phyloP scores from a whole-genome alignment of 2,888 invertebrate species.

The Ypsolopha scabrella region DNA sequence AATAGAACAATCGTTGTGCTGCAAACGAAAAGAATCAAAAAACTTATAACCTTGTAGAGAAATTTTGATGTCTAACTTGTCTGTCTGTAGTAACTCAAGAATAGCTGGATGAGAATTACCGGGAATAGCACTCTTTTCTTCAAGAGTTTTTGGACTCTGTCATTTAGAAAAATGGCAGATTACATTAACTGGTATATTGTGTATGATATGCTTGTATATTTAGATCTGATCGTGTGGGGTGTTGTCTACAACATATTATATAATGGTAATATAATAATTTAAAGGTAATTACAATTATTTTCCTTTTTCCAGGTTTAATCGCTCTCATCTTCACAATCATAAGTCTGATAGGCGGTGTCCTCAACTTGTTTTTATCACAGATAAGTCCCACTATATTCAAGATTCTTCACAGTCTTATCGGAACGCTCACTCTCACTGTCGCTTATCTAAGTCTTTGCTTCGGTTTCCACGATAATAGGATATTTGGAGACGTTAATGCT shows the following conservation, averaged over 20 bases:
- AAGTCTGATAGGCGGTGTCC: constrained; percentile 32
- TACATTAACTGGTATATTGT: too few relatives aligned
- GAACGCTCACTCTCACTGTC: constrained; percentile 22
- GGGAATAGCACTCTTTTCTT: too few relatives aligned
- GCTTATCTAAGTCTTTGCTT: constrained; percentile 29
- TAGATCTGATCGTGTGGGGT: too few relatives aligned
- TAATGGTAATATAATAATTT: too few relatives aligned
- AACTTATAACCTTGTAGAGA: too few relatives aligned
- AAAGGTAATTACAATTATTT: too few relatives aligned
- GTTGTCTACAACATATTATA: too few relatives aligned
- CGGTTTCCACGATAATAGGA: constrained; percentile 19
- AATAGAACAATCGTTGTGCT: background rate
- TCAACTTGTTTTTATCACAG: constrained; percentile 19
- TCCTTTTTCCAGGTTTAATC: constrained; percentile 31
- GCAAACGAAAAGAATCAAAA: background rate
- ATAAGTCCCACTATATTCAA: constrained; percentile 14
- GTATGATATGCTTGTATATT: too few relatives aligned
- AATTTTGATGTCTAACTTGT: background rate
- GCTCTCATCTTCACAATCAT: constrained; percentile 31
- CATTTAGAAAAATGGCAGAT: too few relatives aligned
- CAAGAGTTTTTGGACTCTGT: too few relatives aligned
- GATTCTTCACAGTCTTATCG: constrained; percentile 22
- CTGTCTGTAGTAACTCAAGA: too few relatives aligned
- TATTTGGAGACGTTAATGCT: constrained; percentile 14
- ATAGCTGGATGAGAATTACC: too few relatives aligned